These are phyloP conservation scores for Ia io DNA, from an alignment of 2,113 vertebrate genomes.

Conservation along the genomic window DNA sequence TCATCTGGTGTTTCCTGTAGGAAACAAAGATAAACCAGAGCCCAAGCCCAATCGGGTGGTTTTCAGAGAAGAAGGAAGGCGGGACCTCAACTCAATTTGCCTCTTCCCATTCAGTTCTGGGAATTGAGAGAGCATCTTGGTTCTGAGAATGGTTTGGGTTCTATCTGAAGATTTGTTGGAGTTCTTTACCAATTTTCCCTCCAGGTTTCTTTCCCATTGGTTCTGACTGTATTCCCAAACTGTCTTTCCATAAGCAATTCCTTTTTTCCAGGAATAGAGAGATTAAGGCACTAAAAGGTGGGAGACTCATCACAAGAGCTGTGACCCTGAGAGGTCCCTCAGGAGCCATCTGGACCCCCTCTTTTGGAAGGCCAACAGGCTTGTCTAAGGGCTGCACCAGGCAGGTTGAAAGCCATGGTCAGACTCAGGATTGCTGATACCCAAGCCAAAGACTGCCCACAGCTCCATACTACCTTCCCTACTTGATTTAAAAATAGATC, in stretches of 20 bases:
- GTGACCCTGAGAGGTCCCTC: not conserved
- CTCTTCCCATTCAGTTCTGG: not conserved
- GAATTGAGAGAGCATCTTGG: not conserved
- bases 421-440: not conserved
- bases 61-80: conserved; percentile 17
- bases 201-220: not conserved
- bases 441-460: not conserved
- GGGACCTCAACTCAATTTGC: not conserved
- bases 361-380: not conserved
- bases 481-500: not conserved
- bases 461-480: not conserved
- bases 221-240: not conserved
- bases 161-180: not conserved
- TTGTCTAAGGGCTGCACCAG: not conserved
- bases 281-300: not conserved
- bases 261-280: not conserved
- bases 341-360: not conserved
- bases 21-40: conserved; percentile 1
- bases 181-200: not conserved
- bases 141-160: not conserved
- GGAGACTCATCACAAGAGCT: not conserved
- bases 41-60: not conserved
- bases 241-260: not conserved
- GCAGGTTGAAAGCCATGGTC: not conserved
- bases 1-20: not conserved